phyloP scores from a whole-genome alignment of 1,140 invertebrate species.

The Hypsibius dujardini region DNA sequence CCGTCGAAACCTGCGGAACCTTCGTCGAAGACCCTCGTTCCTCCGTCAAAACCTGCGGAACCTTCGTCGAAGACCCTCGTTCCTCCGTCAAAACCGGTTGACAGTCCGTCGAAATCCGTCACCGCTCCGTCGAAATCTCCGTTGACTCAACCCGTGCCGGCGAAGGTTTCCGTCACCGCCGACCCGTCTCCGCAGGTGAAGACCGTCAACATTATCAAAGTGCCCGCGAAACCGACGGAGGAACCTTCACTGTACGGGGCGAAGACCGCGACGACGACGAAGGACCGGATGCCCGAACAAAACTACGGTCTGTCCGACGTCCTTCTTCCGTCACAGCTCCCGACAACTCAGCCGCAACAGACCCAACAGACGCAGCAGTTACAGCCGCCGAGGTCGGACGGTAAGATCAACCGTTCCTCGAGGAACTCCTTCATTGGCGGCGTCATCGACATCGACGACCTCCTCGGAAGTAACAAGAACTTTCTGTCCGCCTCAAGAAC shows the following conservation, averaged over 20 bases:
- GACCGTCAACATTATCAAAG: conserved; percentile 4
- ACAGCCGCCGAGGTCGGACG: neutral
- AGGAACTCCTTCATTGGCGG: neutral
- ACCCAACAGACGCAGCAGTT: neutral
- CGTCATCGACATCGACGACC: neutral
- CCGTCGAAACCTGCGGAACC: no score
- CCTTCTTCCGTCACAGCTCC: neutral
- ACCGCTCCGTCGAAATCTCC: no score
- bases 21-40: no score
- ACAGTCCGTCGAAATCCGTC: no score
- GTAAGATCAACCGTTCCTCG: neutral
- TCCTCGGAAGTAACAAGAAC: conserved; percentile 7
- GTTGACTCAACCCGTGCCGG: no score
- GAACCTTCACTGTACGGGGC: neutral
- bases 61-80: no score
- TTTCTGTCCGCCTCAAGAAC: neutral
- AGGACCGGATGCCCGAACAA: neutral
- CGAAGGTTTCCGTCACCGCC: no score
- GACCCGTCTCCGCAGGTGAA: neutral
- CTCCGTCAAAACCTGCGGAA: no score
- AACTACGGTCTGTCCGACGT: neutral
- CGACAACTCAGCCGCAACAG: neutral
- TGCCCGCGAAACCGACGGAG: neutral
- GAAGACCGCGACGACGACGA: neutral
- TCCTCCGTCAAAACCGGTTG: no score